A percentile compares a stretch with the other conserved stretches of the same genome.
Conservation (phyloP, 1,140 invertebrate genomes). For the Drosophila lini region DNA sequence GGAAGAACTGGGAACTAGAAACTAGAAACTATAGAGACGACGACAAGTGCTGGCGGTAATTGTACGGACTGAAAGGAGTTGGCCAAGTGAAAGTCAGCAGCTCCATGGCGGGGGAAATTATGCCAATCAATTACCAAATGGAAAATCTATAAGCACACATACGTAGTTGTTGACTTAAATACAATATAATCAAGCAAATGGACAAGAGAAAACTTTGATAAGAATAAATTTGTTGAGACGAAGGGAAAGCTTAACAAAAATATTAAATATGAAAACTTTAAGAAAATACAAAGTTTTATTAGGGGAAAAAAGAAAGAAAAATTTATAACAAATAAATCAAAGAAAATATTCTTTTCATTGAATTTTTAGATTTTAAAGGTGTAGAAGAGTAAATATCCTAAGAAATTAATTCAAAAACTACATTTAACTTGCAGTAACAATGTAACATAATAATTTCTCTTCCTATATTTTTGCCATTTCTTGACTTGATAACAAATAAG, state of each 20-base stretch:
- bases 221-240: not conserved
- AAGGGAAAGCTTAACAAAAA: not conserved
- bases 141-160: conserved; percentile 5
- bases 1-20: conserved; percentile 28
- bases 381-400: not conserved
- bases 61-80: conserved; percentile 27
- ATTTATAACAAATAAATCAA: not conserved
- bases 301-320: not conserved
- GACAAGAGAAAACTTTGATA: not conserved
- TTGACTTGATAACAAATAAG: too few species aligned
- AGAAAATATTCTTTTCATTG: not conserved
- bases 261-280: not conserved
- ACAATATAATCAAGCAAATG: conserved; percentile 22
- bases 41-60: conserved; percentile 40
- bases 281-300: not conserved
- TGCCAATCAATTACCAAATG: conserved; percentile 48
- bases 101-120: conserved; percentile 3
- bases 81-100: conserved; percentile 15
- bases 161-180: conserved; percentile 3
- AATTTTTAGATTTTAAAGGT: too few species aligned
- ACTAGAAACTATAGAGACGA: conserved; percentile 9
- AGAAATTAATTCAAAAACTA: not conserved
- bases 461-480: too few species aligned
- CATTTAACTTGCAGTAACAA: not conserved
- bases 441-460: too few species aligned